Conservation (phyloP, 2,888 invertebrate genomes). For the Resseliella maxima region DNA sequence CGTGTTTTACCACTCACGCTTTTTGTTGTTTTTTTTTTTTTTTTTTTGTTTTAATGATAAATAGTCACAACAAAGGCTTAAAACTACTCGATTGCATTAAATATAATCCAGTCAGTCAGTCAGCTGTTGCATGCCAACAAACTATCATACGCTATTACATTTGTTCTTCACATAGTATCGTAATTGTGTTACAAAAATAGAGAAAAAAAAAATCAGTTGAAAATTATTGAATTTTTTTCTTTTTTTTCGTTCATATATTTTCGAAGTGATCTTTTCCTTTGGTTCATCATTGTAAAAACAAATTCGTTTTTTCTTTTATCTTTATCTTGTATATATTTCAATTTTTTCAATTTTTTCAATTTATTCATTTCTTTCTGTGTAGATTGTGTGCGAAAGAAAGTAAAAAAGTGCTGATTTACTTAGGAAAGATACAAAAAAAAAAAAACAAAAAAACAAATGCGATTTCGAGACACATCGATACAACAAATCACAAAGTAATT, state of each 20-base stretch:
- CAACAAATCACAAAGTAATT: not conserved
- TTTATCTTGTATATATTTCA: not conserved
- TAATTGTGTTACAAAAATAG: too few relatives aligned
- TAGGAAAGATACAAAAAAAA: not conserved
- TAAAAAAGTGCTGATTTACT: not conserved
- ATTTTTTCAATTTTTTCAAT: not conserved
- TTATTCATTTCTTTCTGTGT: not conserved
- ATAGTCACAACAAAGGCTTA: not conserved
- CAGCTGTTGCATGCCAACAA: conserved; percentile 54
- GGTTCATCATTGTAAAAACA: too few relatives aligned
- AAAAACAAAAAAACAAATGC: not conserved
- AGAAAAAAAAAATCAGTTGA: conserved; percentile 35
- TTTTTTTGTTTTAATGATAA: not conserved
- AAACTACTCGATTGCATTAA: conserved; percentile 28
- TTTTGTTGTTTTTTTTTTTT: not conserved
- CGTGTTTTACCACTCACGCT: not conserved
- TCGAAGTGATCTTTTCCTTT: conserved; percentile 5
- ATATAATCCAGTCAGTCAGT: conserved; percentile 18
- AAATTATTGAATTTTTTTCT: too few relatives aligned
- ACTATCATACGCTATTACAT: not conserved
- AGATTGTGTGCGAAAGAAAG: too few relatives aligned
- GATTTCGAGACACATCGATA: not conserved
- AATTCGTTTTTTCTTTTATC: not conserved
- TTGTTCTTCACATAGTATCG: conserved; percentile 13
- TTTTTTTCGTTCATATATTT: not conserved